Evolutionary conservation across 1,140 invertebrate genomes (phyloP).

Genomic region (Bombus balteatus): DNA sequence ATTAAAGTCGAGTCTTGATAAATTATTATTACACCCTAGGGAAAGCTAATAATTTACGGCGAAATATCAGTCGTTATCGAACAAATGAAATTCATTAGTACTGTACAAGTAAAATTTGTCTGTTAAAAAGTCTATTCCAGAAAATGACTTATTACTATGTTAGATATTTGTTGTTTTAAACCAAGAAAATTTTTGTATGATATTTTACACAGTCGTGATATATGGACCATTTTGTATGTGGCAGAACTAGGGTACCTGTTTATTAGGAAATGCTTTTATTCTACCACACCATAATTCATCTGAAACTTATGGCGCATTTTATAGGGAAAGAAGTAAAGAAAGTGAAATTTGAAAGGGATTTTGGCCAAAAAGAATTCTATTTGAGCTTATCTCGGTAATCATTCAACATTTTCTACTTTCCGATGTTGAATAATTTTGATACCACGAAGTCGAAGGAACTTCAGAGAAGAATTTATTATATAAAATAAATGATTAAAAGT

Average conservation of each 20-base stretch:
- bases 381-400: background rate
- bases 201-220: background rate
- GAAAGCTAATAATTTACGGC: background rate
- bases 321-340: background rate
- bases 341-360: background rate
- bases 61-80: too few relatives aligned
- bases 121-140: background rate
- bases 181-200: background rate
- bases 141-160: background rate
- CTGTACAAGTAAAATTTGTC: too few relatives aligned
- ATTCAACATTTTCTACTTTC: conserved; percentile 9
- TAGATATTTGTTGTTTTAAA: background rate
- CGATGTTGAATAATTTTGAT: background rate
- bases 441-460: background rate
- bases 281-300: background rate
- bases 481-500: background rate
- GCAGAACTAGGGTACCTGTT: background rate
- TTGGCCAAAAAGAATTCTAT: background rate
- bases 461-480: background rate
- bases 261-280: background rate
- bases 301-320: background rate
- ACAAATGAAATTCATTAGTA: too few relatives aligned
- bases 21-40: background rate
- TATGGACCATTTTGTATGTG: background rate
- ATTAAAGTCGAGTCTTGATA: background rate